Evolutionary conservation across 2,797 vertebrate species (phyloP).

Genomic region (Scolopax rusticola): DNA sequence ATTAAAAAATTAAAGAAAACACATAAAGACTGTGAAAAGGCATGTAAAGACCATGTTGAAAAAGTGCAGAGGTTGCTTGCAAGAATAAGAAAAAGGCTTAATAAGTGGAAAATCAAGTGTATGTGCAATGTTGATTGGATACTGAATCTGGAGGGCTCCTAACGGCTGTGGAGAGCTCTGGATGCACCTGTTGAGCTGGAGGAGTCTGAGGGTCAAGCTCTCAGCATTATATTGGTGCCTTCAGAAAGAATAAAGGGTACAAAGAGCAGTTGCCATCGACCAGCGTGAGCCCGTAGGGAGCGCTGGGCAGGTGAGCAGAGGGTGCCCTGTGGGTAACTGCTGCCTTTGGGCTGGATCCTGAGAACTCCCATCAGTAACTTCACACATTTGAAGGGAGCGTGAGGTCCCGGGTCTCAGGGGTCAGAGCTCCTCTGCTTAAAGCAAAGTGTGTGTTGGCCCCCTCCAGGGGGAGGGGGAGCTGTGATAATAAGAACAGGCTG

Average conservation of each 20-base stretch:
- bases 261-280: background rate
- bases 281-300: no score
- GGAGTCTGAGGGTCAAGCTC: background rate
- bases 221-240: fast-evolving
- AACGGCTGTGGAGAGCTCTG: background rate
- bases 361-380: background rate
- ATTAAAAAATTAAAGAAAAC: background rate
- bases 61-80: background rate
- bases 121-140: background rate
- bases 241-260: background rate
- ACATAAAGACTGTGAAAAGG: background rate
- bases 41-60: background rate
- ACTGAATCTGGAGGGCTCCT: background rate
- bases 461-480: background rate
- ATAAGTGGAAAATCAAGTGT: background rate
- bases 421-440: background rate
- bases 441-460: background rate
- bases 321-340: background rate
- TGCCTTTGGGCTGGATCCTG: background rate
- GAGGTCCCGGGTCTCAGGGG: background rate
- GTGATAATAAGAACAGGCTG: background rate
- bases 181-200: background rate
- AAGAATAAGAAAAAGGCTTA: background rate
- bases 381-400: background rate
- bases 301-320: background rate